These are phyloP conservation scores for Cheilinus undulatus DNA, from an alignment of 2,113 vertebrate genomes.

Conservation along the genomic window DNA sequence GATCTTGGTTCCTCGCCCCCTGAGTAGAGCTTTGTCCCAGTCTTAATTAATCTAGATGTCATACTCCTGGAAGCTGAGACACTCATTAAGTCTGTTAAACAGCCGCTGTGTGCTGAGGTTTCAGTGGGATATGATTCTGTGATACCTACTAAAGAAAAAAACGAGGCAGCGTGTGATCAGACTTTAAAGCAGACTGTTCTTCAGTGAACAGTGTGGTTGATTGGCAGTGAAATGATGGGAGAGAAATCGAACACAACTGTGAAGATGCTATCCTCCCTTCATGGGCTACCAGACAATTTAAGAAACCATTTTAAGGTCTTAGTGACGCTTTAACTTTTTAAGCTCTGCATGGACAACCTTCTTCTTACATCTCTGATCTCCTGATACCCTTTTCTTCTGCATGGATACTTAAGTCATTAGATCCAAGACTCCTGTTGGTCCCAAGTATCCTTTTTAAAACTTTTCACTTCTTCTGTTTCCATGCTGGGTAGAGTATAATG, in stretches of 20 bases:
- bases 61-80: constrained; percentile 43
- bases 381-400: too few relatives aligned
- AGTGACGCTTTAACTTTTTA: too few relatives aligned
- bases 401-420: too few relatives aligned
- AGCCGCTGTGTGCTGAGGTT: constrained; percentile 14
- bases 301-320: too few relatives aligned
- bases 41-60: constrained; percentile 64
- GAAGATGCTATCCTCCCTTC: not conserved
- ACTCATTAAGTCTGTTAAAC: constrained; percentile 67
- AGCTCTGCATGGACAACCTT: too few relatives aligned
- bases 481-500: too few relatives aligned
- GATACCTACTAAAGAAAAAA: constrained; percentile 47
- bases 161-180: constrained; percentile 50
- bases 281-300: too few relatives aligned
- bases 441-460: too few relatives aligned
- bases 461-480: too few relatives aligned
- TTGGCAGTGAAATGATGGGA: not conserved
- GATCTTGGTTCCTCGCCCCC: constrained; percentile 20
- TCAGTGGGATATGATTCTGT: constrained; percentile 45
- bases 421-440: too few relatives aligned
- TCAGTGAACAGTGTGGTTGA: constrained; percentile 16
- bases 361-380: too few relatives aligned
- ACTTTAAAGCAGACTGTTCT: constrained; percentile 41
- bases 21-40: constrained; percentile 31
- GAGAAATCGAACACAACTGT: not conserved